These are phyloP conservation scores for Mesoligia furuncula DNA, from an alignment of 2,888 invertebrate species.

Conservation along the genomic window DNA sequence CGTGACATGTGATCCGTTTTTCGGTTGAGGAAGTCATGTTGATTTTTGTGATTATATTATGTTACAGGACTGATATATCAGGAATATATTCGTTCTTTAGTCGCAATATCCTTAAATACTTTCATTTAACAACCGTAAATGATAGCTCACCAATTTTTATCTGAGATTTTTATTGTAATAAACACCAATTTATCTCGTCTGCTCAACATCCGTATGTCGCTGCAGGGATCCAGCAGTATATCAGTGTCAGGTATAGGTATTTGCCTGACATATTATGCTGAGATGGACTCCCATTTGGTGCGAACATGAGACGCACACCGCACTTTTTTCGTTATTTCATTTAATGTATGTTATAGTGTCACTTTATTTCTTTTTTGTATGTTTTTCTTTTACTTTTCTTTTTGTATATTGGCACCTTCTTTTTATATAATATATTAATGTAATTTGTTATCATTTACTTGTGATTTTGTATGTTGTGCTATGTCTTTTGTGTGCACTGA, in stretches of 20 bases:
- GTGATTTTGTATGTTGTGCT: neutral
- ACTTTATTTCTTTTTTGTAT: neutral
- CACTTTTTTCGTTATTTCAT: neutral
- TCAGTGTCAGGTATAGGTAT: no score
- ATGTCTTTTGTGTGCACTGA: neutral
- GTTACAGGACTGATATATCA: neutral
- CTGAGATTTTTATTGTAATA: neutral
- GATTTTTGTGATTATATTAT: neutral
- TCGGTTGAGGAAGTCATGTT: neutral
- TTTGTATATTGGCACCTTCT: neutral
- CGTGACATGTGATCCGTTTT: slow-evolving; percentile 8
- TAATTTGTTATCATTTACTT: neutral
- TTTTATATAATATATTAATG: neutral
- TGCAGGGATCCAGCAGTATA: no score
- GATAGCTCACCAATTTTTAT: neutral
- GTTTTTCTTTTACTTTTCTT: neutral
- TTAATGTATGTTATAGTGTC: no score
- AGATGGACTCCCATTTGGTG: neutral
- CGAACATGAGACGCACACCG: neutral
- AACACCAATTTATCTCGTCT: neutral
- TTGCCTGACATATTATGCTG: neutral
- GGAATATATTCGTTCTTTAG: neutral
- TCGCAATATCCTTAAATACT: neutral
- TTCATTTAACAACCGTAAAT: neutral
- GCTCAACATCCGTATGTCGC: neutral